These are phyloP conservation scores for Styela plicata DNA, from an alignment of 23 tunicate genomes.

Conservation along the genomic window DNA sequence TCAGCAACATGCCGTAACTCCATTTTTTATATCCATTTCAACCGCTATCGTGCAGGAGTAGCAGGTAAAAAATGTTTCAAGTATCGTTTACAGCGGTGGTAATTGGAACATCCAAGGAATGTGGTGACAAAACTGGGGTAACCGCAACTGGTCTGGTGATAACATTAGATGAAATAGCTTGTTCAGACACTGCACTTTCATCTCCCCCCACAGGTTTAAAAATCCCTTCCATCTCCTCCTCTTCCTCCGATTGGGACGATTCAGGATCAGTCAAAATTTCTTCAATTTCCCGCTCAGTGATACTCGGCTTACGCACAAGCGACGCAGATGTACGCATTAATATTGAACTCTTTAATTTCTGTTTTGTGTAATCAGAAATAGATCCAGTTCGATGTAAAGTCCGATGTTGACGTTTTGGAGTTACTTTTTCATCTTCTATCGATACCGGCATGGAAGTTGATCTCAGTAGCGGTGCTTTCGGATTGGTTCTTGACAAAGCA, in stretches of 20 bases:
- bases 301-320: conserved; percentile 80
- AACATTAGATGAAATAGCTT: not conserved
- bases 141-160: conserved; percentile 2
- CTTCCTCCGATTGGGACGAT: conserved; percentile 60
- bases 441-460: conserved; percentile 83
- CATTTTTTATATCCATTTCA: too few relatives aligned
- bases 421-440: conserved; percentile 2
- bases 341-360: conserved; percentile 56
- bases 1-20: too few relatives aligned
- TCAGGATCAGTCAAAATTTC: conserved; percentile 44
- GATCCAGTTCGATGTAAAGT: conserved; percentile 54
- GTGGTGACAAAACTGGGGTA: not conserved
- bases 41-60: too few relatives aligned
- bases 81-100: too few relatives aligned
- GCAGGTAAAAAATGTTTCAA: too few relatives aligned
- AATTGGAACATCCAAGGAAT: not conserved
- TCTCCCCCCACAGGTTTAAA: conserved; percentile 5
- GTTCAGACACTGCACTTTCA: too few relatives aligned
- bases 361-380: conserved; percentile 71
- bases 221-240: conserved; percentile 38
- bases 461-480: conserved; percentile 35
- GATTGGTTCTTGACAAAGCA: not conserved
- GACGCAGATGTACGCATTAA: conserved; percentile 70
- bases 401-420: not conserved
- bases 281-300: conserved; percentile 78